Evolutionary conservation across 2,797 vertebrate species (phyloP), one percentile per base, ranked within the genome.

Genomic region (Rhynchotus rufescens): DNA sequence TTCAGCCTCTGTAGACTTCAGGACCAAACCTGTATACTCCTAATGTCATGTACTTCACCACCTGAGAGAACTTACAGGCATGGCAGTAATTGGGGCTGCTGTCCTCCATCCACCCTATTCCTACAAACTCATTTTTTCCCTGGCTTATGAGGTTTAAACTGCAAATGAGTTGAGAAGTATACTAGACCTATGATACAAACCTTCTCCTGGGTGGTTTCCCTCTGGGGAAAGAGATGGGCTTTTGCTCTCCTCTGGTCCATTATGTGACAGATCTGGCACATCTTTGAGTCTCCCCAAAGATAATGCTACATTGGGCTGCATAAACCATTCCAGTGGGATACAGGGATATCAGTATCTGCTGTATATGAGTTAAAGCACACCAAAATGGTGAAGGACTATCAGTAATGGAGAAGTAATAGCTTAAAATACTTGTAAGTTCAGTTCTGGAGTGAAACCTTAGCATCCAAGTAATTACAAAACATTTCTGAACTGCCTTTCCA

Each of bases 71-170:
- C 9, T 3, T 67, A 20, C 8, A 4, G 51, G 32, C n/a, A 65
- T 0, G 0, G 60, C 34, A 66, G 47, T 20, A 25, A 15, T 0
- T 1, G 1, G 17, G 47, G 40, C 1, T 66, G 42, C 49, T n/a
- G 38, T 9, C 22, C 26, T 73, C 60, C 52, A 13, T 4, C 9
- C 0, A 0, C 30, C 30, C 52, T 23, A 3, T 26, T 77, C 22
- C 51, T 14, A 38, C 3, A 42, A 22, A 36, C 3, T 72, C 40
- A n/a, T 32, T 28, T 61, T 68, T 36, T 62, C 68, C 15, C 69
- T 45, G 66, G 64, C 45, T 61, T 15, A 45, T 69, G 52, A 54
- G 26, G 6, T 12, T 67, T 19, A 6, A 5, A 5, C 1, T n/a
- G 32, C 14, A 1, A 49, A 2, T 1, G 10, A 6, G 15, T 1